Evolutionary conservation across 2,797 vertebrate species (phyloP).

Genomic region (Acanthornis magna): DNA sequence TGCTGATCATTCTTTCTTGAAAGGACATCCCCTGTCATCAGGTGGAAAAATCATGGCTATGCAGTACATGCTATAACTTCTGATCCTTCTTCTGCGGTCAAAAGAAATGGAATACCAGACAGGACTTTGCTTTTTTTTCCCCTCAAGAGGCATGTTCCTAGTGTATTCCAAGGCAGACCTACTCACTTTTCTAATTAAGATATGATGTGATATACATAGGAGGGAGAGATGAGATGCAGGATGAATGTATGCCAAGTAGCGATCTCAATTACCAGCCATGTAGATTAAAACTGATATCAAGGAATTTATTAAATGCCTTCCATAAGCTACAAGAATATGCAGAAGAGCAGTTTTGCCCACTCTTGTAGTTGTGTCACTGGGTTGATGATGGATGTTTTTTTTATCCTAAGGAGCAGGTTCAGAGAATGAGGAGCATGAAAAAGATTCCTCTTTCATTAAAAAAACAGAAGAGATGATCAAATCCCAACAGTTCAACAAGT

Average conservation of each 20-base stretch:
- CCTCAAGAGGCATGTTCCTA: background rate
- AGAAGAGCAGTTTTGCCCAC: background rate
- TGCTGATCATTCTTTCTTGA: background rate
- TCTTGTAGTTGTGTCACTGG: background rate
- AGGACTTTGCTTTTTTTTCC: background rate
- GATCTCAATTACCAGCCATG: conserved; percentile 16
- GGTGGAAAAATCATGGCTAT: background rate
- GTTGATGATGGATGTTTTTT: conserved; percentile 7
- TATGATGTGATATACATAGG: conserved; percentile 22
- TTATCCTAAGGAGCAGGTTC: conserved; percentile 19
- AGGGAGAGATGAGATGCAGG: conserved; percentile 33
- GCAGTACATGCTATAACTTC: background rate
- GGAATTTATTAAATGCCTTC: conserved; percentile 52
- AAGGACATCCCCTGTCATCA: background rate
- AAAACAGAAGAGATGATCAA: background rate
- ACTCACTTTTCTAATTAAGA: conserved; percentile 59
- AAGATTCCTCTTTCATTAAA: background rate
- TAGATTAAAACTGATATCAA: conserved; percentile 47
- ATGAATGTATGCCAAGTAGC: conserved; percentile 36
- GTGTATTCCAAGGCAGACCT: conserved; percentile 24
- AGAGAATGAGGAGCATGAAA: background rate
- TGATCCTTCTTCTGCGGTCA: background rate
- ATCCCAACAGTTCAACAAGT: conserved; percentile 11
- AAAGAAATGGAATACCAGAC: background rate
- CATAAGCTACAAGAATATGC: background rate